Base-by-base conservation (phyloP, 2,888 invertebrate species). In the Erebia palarica region DNA sequence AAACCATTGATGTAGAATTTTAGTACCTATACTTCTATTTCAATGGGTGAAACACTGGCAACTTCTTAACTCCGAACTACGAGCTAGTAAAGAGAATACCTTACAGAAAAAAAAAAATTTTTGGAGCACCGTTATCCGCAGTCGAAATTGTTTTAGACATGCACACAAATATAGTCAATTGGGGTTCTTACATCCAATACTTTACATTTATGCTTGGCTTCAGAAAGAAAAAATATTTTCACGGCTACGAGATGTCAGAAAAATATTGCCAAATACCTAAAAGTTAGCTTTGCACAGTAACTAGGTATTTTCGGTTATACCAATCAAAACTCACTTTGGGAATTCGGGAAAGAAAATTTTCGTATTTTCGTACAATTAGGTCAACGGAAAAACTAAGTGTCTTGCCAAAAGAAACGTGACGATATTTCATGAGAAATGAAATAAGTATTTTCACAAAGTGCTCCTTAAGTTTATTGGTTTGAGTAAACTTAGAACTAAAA, bases 281-380 rank as follows among this genome's bases (percentile, higher is more conserved):
- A 60, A 42, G n/a, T n/a, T 59, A 57, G 42, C 42, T 42, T 44
- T 4, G n/a, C 44, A 18, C 60, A 16, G 44, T 7, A 7, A 36
- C 27, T 36, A 7, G 7, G 36, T 44, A 42, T 60, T 60, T 60
- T n/a, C n/a, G 10, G 16, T 4, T 9, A 16, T 44, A 18, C 16
- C 60, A 60, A 60, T 60, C 18, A 42, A 60, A 16, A 44, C 42
- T 44, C 16, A 42, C 42, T 60, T 16, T 21, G 14, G n/a, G 42
- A 60, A 60, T 42, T 42, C 9, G 42, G 16, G n/a, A 10, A 60
- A 42, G 60, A 59, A 59, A 59, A 27, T 58, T 58, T 18, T n/a
- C 51, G 27, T n/a, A n/a, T 60, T 42, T 44, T 60, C 42, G 16
- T 60, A 16, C 44, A 44, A 60, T 44, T 60, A 60, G 44, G 60